Conservation (phyloP, 1,140 invertebrate species). For the Lordiphosa stackelbergi region DNA sequence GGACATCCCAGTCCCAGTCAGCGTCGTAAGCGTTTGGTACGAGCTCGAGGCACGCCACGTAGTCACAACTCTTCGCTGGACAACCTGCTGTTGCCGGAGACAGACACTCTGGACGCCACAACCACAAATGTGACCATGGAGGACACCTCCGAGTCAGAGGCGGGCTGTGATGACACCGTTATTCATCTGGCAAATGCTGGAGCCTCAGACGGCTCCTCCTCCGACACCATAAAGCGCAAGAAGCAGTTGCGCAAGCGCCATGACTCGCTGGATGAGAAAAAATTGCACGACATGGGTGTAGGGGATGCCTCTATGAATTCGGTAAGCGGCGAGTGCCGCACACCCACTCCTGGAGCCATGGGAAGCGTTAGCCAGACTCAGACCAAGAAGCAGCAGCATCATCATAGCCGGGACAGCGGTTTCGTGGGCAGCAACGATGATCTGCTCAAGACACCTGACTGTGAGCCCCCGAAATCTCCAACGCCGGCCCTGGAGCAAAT, state of each 20-base stretch:
- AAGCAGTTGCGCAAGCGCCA: constrained; percentile 84
- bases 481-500: constrained; percentile 60
- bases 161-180: constrained; percentile 83
- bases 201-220: constrained; percentile 82
- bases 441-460: constrained; percentile 83
- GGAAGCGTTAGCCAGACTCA: constrained; percentile 43
- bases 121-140: constrained; percentile 77
- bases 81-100: constrained; percentile 80
- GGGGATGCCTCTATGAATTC: constrained; percentile 8
- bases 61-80: constrained; percentile 89
- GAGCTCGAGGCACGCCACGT: constrained; percentile 87
- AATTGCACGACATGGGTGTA: constrained; percentile 69
- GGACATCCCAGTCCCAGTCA: constrained; percentile 91
- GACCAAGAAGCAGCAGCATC: constrained; percentile 76
- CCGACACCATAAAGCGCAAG: constrained; percentile 90
- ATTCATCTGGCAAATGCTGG: constrained; percentile 78
- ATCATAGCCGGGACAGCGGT: constrained; percentile 90
- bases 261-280: constrained; percentile 78
- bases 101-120: constrained; percentile 78
- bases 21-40: constrained; percentile 85
- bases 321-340: constrained; percentile 77
- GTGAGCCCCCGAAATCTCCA: constrained; percentile 65
- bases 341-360: constrained; percentile 77
- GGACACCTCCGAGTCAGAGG: constrained; percentile 87
- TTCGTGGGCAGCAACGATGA: constrained; percentile 93